Evolutionary conservation across 2,797 vertebrate genomes (phyloP), one percentile per base, ranked within the genome.

Genomic region (Myripristis murdjan): DNA sequence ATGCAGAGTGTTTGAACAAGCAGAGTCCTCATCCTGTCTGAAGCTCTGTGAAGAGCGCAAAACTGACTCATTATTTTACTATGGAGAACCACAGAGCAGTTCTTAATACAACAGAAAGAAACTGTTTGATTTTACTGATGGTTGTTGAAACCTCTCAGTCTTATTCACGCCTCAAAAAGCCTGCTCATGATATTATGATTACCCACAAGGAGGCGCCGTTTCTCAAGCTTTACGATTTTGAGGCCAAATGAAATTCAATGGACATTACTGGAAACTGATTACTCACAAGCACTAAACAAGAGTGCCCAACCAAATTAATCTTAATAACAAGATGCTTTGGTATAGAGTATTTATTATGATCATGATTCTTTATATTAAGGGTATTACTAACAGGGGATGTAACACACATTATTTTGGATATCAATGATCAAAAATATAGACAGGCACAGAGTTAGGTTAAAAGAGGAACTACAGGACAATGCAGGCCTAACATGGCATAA

Each of bases 11-110:
- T 20, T 28, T 93, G 77, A 79, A 93, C 14, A 68, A 92, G 81
- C 56, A 90, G 78, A 5, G 1, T 64, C 88, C 81, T 92, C 95
- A 96, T 96, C 74, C 67, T 94, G 77, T 68, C 63, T 64, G 78
- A 55, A 79, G 71, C 55, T 62, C 55, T 70, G 28, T 44, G 16
- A n/a, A 53, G 51, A 46, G 15, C 22, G 15, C 12, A 71, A 2
- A 71, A 2, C 3, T 4, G 24, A 15, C 1, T 35, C 11, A 55
- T 39, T n/a, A 20, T 4, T 56, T 3, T 56, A 18, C 15, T n/a
- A 15, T 6, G 41, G 41, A 43, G 41, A 14, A 14, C 43, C 43
- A 2, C 10, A 7, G 6, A 18, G 6, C 6, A 7, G 43, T 18
- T 6, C n/a, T 46, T 7, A 41, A 16, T 15, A 41, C 39, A 5